Percentiles rank a stretch among this genome's conserved stretches.
Conservation (phyloP, 2,113 vertebrate species). For the Charadrius vociferus region DNA sequence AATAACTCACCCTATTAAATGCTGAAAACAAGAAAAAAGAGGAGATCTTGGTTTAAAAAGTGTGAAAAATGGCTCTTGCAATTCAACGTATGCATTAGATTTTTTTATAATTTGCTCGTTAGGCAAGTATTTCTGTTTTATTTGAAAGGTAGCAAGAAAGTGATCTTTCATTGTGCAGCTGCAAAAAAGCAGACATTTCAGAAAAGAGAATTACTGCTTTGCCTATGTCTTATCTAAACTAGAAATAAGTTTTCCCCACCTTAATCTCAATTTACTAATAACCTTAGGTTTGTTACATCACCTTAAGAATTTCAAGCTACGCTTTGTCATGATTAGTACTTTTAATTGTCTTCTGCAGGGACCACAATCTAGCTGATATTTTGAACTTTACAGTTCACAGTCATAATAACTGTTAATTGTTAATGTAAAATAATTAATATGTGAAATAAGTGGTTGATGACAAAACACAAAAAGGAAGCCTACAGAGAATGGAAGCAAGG, state of each 20-base stretch:
- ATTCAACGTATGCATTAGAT: not conserved
- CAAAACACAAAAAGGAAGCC: not conserved
- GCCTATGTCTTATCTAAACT: not conserved
- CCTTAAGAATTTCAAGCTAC: not conserved
- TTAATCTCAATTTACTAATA: not conserved
- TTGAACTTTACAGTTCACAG: not conserved
- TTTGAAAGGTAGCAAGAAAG: not conserved
- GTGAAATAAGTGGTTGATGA: not conserved
- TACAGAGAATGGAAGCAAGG: not conserved
- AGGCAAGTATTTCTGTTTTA: not conserved
- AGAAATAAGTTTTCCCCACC: not conserved
- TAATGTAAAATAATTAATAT: not conserved
- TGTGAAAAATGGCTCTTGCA: not conserved
- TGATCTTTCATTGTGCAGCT: not conserved
- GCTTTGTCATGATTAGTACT: not conserved
- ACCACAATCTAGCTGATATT: not conserved
- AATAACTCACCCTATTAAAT: not conserved
- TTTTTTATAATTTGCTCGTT: not conserved
- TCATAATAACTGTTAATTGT: not conserved
- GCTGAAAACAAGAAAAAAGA: not conserved
- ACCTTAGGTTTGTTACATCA: not conserved
- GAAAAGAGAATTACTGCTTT: not conserved
- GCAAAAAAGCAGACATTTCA: not conserved
- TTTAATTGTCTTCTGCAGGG: not conserved
- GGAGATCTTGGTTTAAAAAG: not conserved